These are phyloP conservation scores for Pogonognathellus flavescens DNA, from an alignment of 1,140 invertebrate species.

Conservation along the genomic window DNA sequence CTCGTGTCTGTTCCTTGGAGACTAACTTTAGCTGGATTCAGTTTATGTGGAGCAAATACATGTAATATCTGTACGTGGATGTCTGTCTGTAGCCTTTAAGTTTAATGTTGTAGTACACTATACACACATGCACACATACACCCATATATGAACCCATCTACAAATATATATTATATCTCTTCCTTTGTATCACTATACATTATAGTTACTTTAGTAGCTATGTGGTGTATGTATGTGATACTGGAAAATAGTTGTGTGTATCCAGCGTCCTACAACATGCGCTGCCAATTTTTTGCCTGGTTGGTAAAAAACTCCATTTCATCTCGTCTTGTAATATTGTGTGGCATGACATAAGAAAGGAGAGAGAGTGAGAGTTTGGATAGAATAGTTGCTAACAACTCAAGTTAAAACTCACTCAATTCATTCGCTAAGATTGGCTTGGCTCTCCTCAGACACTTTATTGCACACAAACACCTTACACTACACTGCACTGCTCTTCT, in stretches of 20 bases:
- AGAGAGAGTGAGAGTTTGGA: neutral
- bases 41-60: conserved; percentile 7
- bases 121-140: neutral
- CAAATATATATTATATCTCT: too few species aligned
- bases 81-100: conserved; percentile 13
- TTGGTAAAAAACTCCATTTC: neutral
- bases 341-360: neutral
- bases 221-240: too few species aligned
- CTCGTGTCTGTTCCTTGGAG: conserved; percentile 7
- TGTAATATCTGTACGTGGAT: neutral
- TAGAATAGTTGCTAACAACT: neutral
- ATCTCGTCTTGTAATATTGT: conserved; percentile 15
- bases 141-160: neutral
- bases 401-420: neutral
- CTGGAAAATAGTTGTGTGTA: too few species aligned
- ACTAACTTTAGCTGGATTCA: conserved; percentile 4
- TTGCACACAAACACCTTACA: too few species aligned
- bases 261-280: too few species aligned
- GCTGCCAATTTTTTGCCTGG: conserved; percentile 19
- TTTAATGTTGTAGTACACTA: neutral
- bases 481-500: neutral
- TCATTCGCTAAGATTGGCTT: neutral
- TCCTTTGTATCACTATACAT: too few species aligned
- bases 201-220: too few species aligned
- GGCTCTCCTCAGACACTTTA: neutral